Base-by-base conservation (phyloP, 1,140 invertebrate genomes). In the Heliconius hewitsoni region DNA sequence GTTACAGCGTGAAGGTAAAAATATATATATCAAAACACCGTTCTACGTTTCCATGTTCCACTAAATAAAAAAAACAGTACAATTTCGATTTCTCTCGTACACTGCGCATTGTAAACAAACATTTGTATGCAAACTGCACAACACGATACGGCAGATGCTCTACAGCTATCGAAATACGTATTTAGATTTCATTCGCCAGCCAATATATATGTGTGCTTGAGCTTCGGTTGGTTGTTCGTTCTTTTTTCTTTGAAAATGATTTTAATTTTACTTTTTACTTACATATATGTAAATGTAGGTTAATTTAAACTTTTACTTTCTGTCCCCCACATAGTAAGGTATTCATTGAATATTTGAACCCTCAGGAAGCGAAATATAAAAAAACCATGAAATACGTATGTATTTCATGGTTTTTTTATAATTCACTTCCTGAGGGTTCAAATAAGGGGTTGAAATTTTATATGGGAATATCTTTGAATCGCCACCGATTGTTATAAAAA, bases 81-180 rank as follows among this genome's bases (percentile, higher is more conserved):
- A 66, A 27, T 66, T 66, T 66, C 60, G 60, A 66, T 66, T 16
- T 66, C 60, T 66, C 55, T 8, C 60, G 9, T 66, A 27, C 60
- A 30, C 23, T 19, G 60, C 9, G 60, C 9, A 66, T 27, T 27
- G 60, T 66, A 66, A 66, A 66, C 60, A 66, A 66, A 66, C 60
- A 66, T 66, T 66, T 66, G 60, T 30, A 66, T 66, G 60, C 60
- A 66, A 66, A 66, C 60, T 66, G 60, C 27, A 66, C 60, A 30
- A 66, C 60, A 30, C 60, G 60, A 66, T 66, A 66, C 60, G 60
- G 60, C 60, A 66, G 60, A 66, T 66, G 60, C 23, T 66, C 60
- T 66, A n/a, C 60, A 66, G 23, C 60, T 66, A 66, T 66, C 60
- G 27, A 66, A 66, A 66, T 57, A 23, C 60, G 60, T 66, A 66